Conservation (phyloP, 1,140 invertebrate species). For the Akabosia matsudoensis region DNA sequence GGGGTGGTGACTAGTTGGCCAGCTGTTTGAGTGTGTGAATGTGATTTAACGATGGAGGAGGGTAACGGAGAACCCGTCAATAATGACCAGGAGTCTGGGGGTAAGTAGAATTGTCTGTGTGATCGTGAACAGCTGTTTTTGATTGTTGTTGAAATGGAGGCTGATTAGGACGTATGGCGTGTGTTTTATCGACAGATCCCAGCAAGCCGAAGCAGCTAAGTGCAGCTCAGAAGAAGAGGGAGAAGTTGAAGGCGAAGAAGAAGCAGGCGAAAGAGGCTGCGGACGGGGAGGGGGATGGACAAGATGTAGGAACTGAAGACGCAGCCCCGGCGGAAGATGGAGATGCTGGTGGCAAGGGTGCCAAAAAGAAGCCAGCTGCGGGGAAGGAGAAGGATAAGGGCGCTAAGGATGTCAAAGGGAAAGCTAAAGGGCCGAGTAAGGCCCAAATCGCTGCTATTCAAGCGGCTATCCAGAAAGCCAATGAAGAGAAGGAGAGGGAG, state of each 20-base stretch:
- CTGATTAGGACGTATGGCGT: too few relatives aligned
- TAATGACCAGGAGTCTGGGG: too few relatives aligned
- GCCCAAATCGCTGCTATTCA: conserved; percentile 83
- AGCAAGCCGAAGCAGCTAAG: background rate
- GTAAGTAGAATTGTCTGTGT: too few relatives aligned
- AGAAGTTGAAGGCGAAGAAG: conserved; percentile 40
- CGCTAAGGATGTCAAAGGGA: conserved; percentile 56
- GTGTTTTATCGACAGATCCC: too few relatives aligned
- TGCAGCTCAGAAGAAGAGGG: conserved; percentile 35
- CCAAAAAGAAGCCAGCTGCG: conserved; percentile 55
- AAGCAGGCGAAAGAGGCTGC: conserved; percentile 58
- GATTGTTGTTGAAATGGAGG: too few relatives aligned
- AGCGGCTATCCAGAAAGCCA: conserved; percentile 78
- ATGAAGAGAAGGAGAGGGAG: conserved; percentile 81
- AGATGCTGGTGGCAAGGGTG: conserved; percentile 61
- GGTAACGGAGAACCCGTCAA: too few relatives aligned
- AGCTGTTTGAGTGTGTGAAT: too few relatives aligned
- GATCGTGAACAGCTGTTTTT: too few relatives aligned
- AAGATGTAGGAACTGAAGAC: conserved; percentile 49
- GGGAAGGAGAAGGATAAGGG: conserved; percentile 56
- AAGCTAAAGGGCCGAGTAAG: conserved; percentile 64
- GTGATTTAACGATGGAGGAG: too few relatives aligned
- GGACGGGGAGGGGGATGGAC: conserved; percentile 52
- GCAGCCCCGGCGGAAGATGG: conserved; percentile 51
- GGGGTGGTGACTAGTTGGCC: too few relatives aligned